Evolutionary conservation across 2,888 invertebrate species (phyloP).

Genomic region (Eretmocerus hayati): DNA sequence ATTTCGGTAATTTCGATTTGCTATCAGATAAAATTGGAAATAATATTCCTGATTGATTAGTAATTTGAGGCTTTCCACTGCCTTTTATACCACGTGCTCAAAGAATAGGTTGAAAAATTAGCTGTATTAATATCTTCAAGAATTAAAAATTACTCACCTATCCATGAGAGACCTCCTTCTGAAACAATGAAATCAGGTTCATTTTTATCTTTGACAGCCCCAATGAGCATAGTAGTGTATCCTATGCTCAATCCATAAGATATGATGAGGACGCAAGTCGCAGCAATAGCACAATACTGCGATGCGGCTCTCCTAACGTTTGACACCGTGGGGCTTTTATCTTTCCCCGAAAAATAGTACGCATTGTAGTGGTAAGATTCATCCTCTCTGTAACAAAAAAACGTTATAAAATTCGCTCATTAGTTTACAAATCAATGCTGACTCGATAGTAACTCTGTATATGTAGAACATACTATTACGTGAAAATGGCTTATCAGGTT

Average conservation of each 20-base stretch:
- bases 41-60: too few relatives aligned
- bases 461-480: too few relatives aligned
- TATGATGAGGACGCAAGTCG: constrained; percentile 71
- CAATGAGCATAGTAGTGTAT: constrained; percentile 11
- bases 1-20: too few relatives aligned
- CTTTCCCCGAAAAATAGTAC: constrained; percentile 7
- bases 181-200: constrained; percentile 7
- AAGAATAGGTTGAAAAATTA: too few relatives aligned
- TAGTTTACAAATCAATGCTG: too few relatives aligned
- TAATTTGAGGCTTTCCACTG: too few relatives aligned
- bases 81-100: too few relatives aligned
- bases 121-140: too few relatives aligned
- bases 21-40: too few relatives aligned
- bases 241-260: constrained; percentile 63
- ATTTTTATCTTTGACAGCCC: constrained; percentile 7
- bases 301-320: constrained; percentile 52
- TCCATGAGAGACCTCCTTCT: constrained; percentile 9
- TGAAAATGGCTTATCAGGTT: too few relatives aligned
- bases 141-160: constrained; percentile 4
- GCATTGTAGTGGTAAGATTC: not conserved
- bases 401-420: too few relatives aligned
- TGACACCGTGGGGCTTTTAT: constrained; percentile 25
- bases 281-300: constrained; percentile 68
- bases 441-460: too few relatives aligned
- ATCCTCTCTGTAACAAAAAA: constrained; percentile 1